A percentile compares a stretch with the other conserved stretches of the same genome.
phyloP scores from a whole-genome alignment of 2,113 vertebrate species.

The Cacatua alba region DNA sequence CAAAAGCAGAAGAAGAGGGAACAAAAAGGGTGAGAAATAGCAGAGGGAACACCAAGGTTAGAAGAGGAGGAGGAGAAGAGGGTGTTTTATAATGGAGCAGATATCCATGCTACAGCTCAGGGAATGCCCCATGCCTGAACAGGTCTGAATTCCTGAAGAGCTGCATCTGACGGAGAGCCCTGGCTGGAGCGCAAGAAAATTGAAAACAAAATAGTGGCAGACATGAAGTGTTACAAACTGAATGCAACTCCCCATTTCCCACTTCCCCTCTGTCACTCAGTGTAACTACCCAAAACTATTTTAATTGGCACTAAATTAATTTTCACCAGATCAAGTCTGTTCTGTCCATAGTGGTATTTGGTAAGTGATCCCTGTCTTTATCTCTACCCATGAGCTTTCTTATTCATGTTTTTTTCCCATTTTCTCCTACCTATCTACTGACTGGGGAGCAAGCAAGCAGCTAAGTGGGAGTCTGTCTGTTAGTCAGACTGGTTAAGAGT shows the following conservation, averaged over 20 bases:
- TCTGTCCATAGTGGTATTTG: neutral
- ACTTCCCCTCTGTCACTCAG: fast-evolving
- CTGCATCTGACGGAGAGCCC: neutral
- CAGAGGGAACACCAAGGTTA: neutral
- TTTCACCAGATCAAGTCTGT: neutral
- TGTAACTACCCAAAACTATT: neutral
- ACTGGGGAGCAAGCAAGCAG: fast-evolving
- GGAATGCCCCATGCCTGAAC: neutral
- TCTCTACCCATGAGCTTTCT: neutral
- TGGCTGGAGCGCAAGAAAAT: neutral
- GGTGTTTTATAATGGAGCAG: neutral
- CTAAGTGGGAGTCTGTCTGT: neutral
- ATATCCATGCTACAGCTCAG: neutral
- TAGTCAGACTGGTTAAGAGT: neutral
- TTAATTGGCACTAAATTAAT: neutral
- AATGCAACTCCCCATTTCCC: neutral
- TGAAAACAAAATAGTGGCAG: neutral
- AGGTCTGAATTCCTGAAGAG: neutral
- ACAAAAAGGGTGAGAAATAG: neutral
- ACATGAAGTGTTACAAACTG: neutral
- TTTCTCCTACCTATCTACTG: neutral
- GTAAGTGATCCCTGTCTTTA: neutral
- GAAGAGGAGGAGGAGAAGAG: neutral
- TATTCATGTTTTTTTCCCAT: neutral
- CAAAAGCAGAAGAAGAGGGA: neutral